Evolutionary conservation across 2,888 invertebrate genomes (phyloP).

Genomic region (Drosophila robusta): DNA sequence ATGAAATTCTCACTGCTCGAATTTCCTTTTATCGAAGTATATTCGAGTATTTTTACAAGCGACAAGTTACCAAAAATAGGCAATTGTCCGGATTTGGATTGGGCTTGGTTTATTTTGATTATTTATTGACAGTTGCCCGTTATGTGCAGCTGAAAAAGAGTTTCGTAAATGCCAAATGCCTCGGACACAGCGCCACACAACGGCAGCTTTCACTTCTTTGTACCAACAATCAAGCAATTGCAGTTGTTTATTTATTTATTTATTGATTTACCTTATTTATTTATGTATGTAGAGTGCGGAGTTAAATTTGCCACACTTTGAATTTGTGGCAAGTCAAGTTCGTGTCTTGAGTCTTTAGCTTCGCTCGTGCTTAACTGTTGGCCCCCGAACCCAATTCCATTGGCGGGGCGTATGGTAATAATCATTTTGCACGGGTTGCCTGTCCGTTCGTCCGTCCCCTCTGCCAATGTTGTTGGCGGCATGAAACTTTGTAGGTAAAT

Average conservation of each 20-base stretch:
- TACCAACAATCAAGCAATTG: conserved; percentile 26
- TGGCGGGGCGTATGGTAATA: conserved; percentile 73
- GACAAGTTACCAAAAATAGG: conserved; percentile 73
- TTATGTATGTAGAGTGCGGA: conserved; percentile 45
- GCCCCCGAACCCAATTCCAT: conserved; percentile 27
- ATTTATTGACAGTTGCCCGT: conserved; percentile 78
- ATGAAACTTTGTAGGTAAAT: conserved; percentile 79
- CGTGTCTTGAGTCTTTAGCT: conserved; percentile 79
- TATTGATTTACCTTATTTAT: conserved; percentile 66
- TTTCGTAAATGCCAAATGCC: conserved; percentile 70
- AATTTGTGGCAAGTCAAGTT: conserved; percentile 78
- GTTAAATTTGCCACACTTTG: conserved; percentile 77
- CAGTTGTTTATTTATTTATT: conserved; percentile 52
- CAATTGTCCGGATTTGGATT: conserved; percentile 55
- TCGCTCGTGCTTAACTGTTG: conserved; percentile 76
- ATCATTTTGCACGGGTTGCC: conserved; percentile 70
- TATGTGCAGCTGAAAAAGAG: conserved; percentile 56
- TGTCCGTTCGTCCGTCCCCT: conserved; percentile 7
- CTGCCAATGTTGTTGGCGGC: conserved; percentile 64
- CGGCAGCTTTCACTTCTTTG: conserved; percentile 63
- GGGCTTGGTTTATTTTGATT: conserved; percentile 72
- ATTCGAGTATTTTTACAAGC: conserved; percentile 65
- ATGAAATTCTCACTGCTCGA: conserved; percentile 54
- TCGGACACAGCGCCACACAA: conserved; percentile 30
- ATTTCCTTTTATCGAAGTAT: conserved; percentile 25